A percentile compares a stretch with the other conserved stretches of the same genome.
Evolutionary conservation across 2,797 vertebrate genomes (phyloP).

Genomic region (Anguilla pacifica): DNA sequence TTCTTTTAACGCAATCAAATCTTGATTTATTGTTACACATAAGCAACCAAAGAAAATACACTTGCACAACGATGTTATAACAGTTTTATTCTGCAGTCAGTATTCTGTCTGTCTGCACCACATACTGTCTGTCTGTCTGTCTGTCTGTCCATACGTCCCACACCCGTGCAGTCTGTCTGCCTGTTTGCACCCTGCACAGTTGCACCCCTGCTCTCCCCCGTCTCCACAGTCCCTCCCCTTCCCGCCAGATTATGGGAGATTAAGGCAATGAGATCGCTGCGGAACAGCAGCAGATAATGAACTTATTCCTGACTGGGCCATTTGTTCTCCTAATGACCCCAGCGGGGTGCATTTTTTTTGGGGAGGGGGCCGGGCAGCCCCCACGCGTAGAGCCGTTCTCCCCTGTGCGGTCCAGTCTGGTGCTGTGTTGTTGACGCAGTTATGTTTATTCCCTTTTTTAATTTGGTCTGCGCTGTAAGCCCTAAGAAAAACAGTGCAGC

Average conservation of each 20-base stretch:
- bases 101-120: too few relatives aligned
- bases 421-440: neutral
- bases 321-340: slow-evolving; percentile 24
- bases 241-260: slow-evolving; percentile 27
- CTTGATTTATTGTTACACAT: too few relatives aligned
- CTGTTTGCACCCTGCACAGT: neutral
- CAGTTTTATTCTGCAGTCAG: too few relatives aligned
- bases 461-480: too few relatives aligned
- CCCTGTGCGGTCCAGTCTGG: slow-evolving; percentile 19
- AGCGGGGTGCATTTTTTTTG: slow-evolving; percentile 23
- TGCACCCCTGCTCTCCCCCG: neutral
- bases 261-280: slow-evolving; percentile 32
- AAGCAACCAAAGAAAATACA: too few relatives aligned
- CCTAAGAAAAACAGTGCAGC: too few relatives aligned
- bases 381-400: neutral
- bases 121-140: too few relatives aligned
- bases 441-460: too few relatives aligned
- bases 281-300: slow-evolving; percentile 42
- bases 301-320: slow-evolving; percentile 38
- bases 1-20: too few relatives aligned
- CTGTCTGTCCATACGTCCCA: too few relatives aligned
- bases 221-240: slow-evolving; percentile 1
- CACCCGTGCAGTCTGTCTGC: too few relatives aligned
- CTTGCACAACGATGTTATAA: too few relatives aligned
- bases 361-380: neutral